These are phyloP conservation scores for Catamblyrhynchus diadema DNA, from an alignment of 2,797 vertebrate species.

Conservation along the genomic window DNA sequence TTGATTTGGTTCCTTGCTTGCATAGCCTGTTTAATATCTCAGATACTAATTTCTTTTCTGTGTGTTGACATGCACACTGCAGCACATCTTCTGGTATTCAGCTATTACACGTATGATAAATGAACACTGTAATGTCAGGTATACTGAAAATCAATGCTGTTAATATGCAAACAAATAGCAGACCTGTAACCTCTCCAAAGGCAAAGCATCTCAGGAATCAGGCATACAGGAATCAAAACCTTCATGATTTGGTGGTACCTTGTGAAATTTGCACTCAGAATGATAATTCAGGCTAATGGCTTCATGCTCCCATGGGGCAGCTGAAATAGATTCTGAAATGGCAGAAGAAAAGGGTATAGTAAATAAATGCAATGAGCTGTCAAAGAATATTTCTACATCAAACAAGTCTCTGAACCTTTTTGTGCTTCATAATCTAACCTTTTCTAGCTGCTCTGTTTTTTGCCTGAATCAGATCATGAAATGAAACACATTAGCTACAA, in stretches of 20 bases:
- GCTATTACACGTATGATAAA: not conserved
- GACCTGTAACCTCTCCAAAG: constrained; percentile 21
- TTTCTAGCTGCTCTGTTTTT: not conserved
- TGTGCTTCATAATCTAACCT: constrained; percentile 55
- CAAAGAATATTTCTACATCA: constrained; percentile 57
- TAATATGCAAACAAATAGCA: constrained; percentile 35
- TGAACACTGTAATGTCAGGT: not conserved
- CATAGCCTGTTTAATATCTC: not conserved
- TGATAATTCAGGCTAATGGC: constrained; percentile 72
- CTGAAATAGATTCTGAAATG: constrained; percentile 70
- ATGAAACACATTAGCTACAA: not conserved
- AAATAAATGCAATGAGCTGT: constrained; percentile 71
- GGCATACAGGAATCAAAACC: constrained; percentile 31
- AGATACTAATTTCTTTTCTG: constrained; percentile 1
- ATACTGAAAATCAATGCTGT: constrained; percentile 13
- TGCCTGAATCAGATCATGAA: not conserved
- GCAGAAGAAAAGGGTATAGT: constrained; percentile 68
- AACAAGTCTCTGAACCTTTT: constrained; percentile 50
- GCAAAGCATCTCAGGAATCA: not conserved
- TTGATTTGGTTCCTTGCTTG: not conserved
- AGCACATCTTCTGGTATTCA: not conserved
- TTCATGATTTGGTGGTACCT: constrained; percentile 52
- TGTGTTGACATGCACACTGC: not conserved
- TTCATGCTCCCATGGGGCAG: constrained; percentile 61
- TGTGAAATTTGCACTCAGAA: constrained; percentile 69